phyloP scores from a whole-genome alignment of 2,113 vertebrate species.

The Chaetops frenatus region DNA sequence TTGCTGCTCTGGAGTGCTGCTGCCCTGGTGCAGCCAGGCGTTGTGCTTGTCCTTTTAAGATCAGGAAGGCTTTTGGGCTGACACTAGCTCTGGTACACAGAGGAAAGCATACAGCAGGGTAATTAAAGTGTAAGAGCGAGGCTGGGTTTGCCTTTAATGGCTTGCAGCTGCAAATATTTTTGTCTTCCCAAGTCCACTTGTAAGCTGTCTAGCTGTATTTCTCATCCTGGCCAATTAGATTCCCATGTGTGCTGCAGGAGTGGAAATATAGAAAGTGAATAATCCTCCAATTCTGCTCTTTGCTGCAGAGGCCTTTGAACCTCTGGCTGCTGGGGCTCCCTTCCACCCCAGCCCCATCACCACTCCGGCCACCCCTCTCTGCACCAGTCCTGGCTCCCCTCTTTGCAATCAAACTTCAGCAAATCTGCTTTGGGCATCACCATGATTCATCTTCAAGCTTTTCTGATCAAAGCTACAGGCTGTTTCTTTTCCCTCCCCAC shows the following conservation, averaged over 20 bases:
- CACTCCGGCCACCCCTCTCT: neutral
- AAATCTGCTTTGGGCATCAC: slow-evolving; percentile 43
- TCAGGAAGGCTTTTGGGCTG: slow-evolving; percentile 49
- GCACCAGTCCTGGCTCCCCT: neutral
- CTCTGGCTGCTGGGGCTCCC: neutral
- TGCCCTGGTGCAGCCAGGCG: neutral
- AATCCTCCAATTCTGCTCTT: slow-evolving; percentile 64
- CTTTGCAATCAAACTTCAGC: slow-evolving; percentile 16
- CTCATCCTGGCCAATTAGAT: slow-evolving; percentile 69
- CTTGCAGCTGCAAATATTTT: slow-evolving; percentile 73
- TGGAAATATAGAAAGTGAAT: slow-evolving; percentile 73
- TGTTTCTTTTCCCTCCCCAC: neutral
- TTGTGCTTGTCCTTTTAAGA: slow-evolving; percentile 37
- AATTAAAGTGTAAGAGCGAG: slow-evolving; percentile 57
- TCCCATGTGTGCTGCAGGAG: slow-evolving; percentile 73
- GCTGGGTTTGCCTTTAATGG: slow-evolving; percentile 64
- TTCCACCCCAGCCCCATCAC: neutral
- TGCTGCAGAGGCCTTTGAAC: slow-evolving; percentile 61
- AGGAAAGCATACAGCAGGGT: slow-evolving; percentile 48
- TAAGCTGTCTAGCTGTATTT: slow-evolving; percentile 67
- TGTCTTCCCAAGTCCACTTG: slow-evolving; percentile 48
- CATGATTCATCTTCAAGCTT: slow-evolving; percentile 46
- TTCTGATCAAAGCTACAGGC: slow-evolving; percentile 58
- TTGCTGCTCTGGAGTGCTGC: neutral
- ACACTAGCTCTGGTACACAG: neutral